A percentile compares a stretch with the other conserved stretches of the same genome.
These are phyloP conservation scores for Lepidostoma basale DNA, from an alignment of 1,140 invertebrate genomes.

Conservation along the genomic window DNA sequence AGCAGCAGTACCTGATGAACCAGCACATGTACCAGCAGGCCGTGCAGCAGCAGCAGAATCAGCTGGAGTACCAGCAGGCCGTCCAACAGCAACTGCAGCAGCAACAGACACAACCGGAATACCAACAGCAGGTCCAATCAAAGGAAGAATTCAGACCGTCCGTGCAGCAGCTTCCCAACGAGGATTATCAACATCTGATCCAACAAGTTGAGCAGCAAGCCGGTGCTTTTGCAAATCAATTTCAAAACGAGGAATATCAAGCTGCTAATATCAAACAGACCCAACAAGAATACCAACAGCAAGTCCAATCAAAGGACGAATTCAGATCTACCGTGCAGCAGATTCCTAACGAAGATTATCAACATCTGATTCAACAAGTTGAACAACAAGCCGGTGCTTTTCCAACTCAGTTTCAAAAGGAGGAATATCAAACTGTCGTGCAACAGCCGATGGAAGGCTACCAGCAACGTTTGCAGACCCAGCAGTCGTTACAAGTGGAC, in stretches of 20 bases:
- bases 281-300: constrained; percentile 6
- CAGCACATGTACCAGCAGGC: constrained; percentile 48
- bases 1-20: constrained; percentile 51
- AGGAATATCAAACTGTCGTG: constrained; percentile 44
- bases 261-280: constrained; percentile 21
- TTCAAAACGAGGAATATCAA: constrained; percentile 45
- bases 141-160: constrained; percentile 1
- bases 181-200: constrained; percentile 50
- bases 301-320: constrained; percentile 4
- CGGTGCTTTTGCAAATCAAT: too few species aligned
- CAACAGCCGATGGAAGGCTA: too few species aligned
- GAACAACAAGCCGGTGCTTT: too few species aligned
- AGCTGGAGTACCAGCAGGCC: constrained; percentile 32
- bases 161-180: constrained; percentile 37
- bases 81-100: constrained; percentile 22
- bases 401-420: too few species aligned
- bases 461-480: neutral
- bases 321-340: neutral
- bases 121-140: constrained; percentile 19
- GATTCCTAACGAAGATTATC: constrained; percentile 47
- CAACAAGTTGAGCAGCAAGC: too few species aligned
- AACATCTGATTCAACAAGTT: constrained; percentile 50
- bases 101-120: constrained; percentile 6
- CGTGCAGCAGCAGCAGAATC: constrained; percentile 21
- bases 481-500: neutral